These are phyloP conservation scores for Xyliphius kryptos DNA, from an alignment of 2,113 vertebrate species.

Conservation along the genomic window DNA sequence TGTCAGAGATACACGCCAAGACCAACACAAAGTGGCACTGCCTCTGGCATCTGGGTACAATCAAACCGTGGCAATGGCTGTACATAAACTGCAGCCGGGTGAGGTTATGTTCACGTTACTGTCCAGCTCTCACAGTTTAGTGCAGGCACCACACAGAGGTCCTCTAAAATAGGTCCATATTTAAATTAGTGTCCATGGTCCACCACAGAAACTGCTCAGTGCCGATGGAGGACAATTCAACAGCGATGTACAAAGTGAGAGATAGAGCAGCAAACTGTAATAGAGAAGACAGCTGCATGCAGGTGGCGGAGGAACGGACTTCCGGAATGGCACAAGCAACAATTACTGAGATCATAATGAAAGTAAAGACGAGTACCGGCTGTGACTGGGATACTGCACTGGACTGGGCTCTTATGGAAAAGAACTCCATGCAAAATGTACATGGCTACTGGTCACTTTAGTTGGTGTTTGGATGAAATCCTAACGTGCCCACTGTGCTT, in stretches of 20 bases:
- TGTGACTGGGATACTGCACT: conserved; percentile 31
- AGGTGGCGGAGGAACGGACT: conserved; percentile 29
- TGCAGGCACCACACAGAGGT: conserved; percentile 14
- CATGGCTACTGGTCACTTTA: conserved; percentile 34
- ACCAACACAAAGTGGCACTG: conserved; percentile 11
- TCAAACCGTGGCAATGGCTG: conserved; percentile 34
- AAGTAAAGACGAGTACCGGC: conserved; percentile 21
- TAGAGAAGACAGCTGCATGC: conserved; percentile 26
- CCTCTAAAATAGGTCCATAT: conserved; percentile 34
- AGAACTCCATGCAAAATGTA: conserved; percentile 36
- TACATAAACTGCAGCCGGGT: conserved; percentile 23
- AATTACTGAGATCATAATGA: conserved; percentile 25
- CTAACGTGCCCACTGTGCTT: conserved; percentile 37
- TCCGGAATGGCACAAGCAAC: conserved; percentile 24
- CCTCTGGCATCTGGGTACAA: conserved; percentile 30
- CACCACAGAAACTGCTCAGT: conserved; percentile 12
- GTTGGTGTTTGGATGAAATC: conserved; percentile 42
- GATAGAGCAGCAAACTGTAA: conserved; percentile 24
- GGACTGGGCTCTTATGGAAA: conserved; percentile 43
- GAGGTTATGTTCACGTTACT: conserved; percentile 32
- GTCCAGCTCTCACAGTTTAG: conserved; percentile 36
- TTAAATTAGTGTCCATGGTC: conserved; percentile 29
- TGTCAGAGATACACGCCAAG: conserved; percentile 17
- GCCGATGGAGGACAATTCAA: conserved; percentile 6
- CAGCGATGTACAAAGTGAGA: conserved; percentile 21